These are phyloP conservation scores for Sebastes kiyomatsui DNA, from an alignment of 2,797 vertebrate genomes.

Conservation along the genomic window DNA sequence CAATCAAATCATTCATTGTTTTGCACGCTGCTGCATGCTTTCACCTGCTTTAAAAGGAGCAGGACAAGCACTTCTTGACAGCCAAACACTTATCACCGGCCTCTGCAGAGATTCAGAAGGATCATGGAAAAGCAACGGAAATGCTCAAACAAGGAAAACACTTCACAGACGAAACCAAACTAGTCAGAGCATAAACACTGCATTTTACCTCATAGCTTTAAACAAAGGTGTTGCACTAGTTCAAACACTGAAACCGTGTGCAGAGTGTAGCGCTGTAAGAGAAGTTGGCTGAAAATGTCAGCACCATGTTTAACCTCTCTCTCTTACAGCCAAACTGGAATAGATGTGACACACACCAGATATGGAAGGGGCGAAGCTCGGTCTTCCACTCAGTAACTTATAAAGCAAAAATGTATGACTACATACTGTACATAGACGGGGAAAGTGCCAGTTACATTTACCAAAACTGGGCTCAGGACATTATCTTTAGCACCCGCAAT, in stretches of 20 bases:
- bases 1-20: neutral
- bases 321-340: constrained; percentile 21
- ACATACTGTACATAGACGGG: neutral
- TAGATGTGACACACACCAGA: constrained; percentile 19
- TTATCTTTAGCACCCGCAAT: neutral
- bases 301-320: neutral
- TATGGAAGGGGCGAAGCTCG: neutral
- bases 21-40: neutral
- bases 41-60: neutral
- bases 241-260: constrained; percentile 25
- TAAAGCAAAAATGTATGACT: neutral
- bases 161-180: neutral
- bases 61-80: neutral
- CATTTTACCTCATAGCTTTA: constrained; percentile 29
- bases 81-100: neutral
- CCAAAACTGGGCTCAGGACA: no score
- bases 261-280: neutral
- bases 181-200: constrained; percentile 1
- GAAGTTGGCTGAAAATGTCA: constrained; percentile 3
- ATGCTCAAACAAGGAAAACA: constrained; percentile 3
- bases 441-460: neutral
- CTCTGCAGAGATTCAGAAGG: neutral
- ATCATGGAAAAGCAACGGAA: neutral
- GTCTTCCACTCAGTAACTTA: neutral
- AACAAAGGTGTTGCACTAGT: constrained; percentile 35